Percentiles rank a stretch among this genome's conserved stretches.
These are phyloP conservation scores for Xylophagus ater DNA, from an alignment of 2,888 invertebrate genomes.

Conservation along the genomic window DNA sequence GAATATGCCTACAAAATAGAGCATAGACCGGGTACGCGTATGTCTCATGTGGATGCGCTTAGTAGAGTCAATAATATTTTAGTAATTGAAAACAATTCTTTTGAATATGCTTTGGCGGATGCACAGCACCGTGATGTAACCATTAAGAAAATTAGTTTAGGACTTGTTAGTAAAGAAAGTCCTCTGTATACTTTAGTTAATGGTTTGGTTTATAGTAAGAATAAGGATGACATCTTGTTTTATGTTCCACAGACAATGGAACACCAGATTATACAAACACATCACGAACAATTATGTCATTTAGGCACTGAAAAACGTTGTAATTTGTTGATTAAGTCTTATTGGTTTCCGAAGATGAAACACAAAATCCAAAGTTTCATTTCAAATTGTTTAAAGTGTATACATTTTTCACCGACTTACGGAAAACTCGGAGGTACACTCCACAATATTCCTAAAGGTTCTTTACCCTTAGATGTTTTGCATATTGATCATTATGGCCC, in stretches of 20 bases:
- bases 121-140: slow-evolving; percentile 16
- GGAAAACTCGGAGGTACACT: slow-evolving; percentile 24
- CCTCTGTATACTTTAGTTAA: slow-evolving; percentile 9
- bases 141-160: slow-evolving; percentile 17
- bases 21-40: slow-evolving; percentile 18
- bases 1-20: slow-evolving; percentile 19
- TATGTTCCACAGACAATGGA: slow-evolving; percentile 15
- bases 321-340: slow-evolving; percentile 18
- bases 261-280: slow-evolving; percentile 11
- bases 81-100: slow-evolving; percentile 9
- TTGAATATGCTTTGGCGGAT: slow-evolving; percentile 14
- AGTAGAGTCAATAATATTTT: slow-evolving; percentile 18
- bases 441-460: slow-evolving; percentile 31
- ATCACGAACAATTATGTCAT: slow-evolving; percentile 14
- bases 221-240: slow-evolving; percentile 5
- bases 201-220: slow-evolving; percentile 12
- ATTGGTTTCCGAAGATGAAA: slow-evolving; percentile 34
- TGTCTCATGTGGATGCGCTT: slow-evolving; percentile 26
- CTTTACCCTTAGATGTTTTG: slow-evolving; percentile 31
- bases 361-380: slow-evolving; percentile 31
- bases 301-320: slow-evolving; percentile 9
- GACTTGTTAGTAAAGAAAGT: slow-evolving; percentile 16
- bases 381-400: slow-evolving; percentile 30
- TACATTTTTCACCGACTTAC: slow-evolving; percentile 25
- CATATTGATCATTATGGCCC: slow-evolving; percentile 38